Base-by-base conservation (phyloP, 2,797 vertebrate genomes). In the Sebastes matsubarae region DNA sequence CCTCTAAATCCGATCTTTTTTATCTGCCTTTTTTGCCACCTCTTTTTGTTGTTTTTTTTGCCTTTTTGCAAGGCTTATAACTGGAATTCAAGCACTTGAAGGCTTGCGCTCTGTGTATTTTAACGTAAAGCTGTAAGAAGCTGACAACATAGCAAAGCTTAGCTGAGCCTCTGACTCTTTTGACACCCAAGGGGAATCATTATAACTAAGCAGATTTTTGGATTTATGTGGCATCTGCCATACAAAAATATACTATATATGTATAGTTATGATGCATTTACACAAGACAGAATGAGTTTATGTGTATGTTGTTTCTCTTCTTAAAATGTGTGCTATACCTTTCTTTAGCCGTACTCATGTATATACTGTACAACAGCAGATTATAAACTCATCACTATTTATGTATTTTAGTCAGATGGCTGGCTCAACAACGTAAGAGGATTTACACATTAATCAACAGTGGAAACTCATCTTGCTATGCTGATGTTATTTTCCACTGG, bases 401-500 rank as follows among this genome's bases (percentile, higher is more conserved):
- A 75, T 86, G 68, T 75, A 61, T 79, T 87, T 75, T 42, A 68
- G 54, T 80, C 36, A 61, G 69, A 80, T 76, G 52, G 63, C 71
- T 87, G 66, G 46, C 64, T 55, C 57, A 70, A 73, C 78, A 73
- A 14, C 18, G 5, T 81, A 81, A 86, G 81, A 90, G 82, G 84
- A 89, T 92, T 91, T 89, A 69, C 63, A 82, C 69, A 72, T 83
- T 86, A 87, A 90, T 91, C 82, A 81, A 30, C 87, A 66, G 78
- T 74, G 27, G 73, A 82, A 80, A 83, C 68, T 85, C 76, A 78
- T 80, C 77, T 58, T 46, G 8, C 67, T 69, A 18, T 24, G 60
- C 84, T 88, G 70, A 71, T 80, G 71, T 69, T 87, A 54, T 86
- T 87, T 79, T 81, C 65, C 54, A 5, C 59, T 20, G 24, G 58